Base-by-base conservation (phyloP, 1,140 invertebrate genomes). In the Scaptomyza pallida region DNA sequence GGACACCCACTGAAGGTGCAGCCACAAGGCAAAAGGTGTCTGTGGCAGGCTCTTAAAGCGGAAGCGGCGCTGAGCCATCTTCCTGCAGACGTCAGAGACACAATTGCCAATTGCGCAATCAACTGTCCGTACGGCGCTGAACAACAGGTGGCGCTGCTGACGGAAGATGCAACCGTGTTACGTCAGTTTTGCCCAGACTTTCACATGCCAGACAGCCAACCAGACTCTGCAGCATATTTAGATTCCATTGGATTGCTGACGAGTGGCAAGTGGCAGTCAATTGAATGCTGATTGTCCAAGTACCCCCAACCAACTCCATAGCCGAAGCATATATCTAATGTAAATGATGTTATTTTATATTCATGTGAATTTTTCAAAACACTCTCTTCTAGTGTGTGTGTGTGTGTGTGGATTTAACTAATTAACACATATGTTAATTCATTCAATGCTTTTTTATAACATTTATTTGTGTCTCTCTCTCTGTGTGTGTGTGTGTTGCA, bases 361-460 rank as follows among this genome's bases (percentile, higher is more conserved):
- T 75, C 80, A 76, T 85, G 76, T 69, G 81, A 86, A 76, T 86
- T 50, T 62, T 30, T n/a, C n/a, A n/a, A n/a, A n/a, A n/a, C n/a
- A n/a, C n/a, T n/a, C 40, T 21, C 52, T 19, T 43, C 8, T 45
- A 16, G 50, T 37, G 41, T 50, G 64, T 55, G 26, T 30, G 26
- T 6, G 26, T 30, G 26, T 30, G 26, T 37, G 33, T 37, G 33
- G 1, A n/a, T 37, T 77, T 78, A 71, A 74, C 70, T 81, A 74
- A 86, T 86, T 81, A 86, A 81, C 76, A 81, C 33, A 23, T 68
- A 81, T 71, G 54, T 65, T 70, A 85, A 85, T 81, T 86, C 82
- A 81, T 74, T 52, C 62, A 48, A 43, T 33, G 23, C 63, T 74
- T 54, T 67, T 59, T 75, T 40, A 68, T 59, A 44, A 6, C 41